Conservation (phyloP, 1,140 invertebrate genomes). For the Aricia agestis region DNA sequence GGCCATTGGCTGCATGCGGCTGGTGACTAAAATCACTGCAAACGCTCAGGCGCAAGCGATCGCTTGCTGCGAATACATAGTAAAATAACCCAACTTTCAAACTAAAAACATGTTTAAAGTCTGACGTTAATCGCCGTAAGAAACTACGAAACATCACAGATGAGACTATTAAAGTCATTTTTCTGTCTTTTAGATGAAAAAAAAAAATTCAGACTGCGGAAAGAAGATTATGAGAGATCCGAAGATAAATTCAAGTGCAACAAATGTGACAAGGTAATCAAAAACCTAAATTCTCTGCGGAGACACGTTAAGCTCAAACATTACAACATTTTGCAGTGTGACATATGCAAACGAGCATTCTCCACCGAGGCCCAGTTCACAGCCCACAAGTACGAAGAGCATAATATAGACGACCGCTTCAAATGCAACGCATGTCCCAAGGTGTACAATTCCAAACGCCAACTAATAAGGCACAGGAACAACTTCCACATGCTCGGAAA, state of each 20-base stretch:
- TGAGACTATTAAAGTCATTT: slow-evolving; percentile 30
- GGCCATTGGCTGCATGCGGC: too few relatives aligned
- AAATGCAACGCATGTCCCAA: slow-evolving; percentile 61
- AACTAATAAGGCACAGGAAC: slow-evolving; percentile 52
- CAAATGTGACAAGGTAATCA: slow-evolving; percentile 48
- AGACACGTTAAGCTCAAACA: slow-evolving; percentile 54
- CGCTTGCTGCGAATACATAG: too few relatives aligned
- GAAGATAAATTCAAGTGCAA: slow-evolving; percentile 40
- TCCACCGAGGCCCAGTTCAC: slow-evolving; percentile 52
- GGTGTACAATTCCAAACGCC: slow-evolving; percentile 48
- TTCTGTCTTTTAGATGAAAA: slow-evolving; percentile 40
- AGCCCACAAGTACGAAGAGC: slow-evolving; percentile 48
- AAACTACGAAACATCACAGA: too few relatives aligned
- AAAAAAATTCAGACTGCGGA: slow-evolving; percentile 40
- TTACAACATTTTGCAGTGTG: slow-evolving; percentile 49
- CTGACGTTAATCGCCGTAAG: too few relatives aligned
- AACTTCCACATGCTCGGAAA: slow-evolving; percentile 59
- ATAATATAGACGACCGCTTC: slow-evolving; percentile 52
- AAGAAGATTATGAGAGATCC: slow-evolving; percentile 44
- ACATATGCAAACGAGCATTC: slow-evolving; percentile 44
- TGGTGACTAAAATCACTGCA: too few relatives aligned
- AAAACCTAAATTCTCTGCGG: slow-evolving; percentile 39
- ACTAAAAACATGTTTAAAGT: too few relatives aligned
- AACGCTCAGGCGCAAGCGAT: too few relatives aligned
- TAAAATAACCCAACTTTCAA: background rate